Base-by-base conservation (phyloP, 1,140 invertebrate species). In the Zaprionus lachaisei region DNA sequence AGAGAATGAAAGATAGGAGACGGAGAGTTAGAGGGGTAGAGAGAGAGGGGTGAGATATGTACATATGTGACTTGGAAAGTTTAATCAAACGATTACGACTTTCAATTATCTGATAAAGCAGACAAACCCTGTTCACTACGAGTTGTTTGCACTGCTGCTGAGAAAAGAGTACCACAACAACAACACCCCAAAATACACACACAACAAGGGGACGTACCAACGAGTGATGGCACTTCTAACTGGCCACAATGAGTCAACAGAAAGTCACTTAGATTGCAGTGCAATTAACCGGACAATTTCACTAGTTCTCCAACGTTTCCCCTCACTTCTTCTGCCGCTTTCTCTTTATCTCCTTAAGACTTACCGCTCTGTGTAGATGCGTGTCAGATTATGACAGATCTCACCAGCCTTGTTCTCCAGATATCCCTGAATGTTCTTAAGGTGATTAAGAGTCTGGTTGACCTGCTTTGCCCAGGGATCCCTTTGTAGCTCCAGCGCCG, bases 391-490 rank as follows among this genome's bases (percentile, higher is more conserved):
- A 77, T 95, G 93, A 66, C 95, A 95, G 64, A 96, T 96, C 68
- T 95, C 94, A n/a, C 94, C 94, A 5, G 95, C 95, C 83, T 96
- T 95, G 80, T 95, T 96, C 80, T 96, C 95, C 41, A 97, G 94
- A 84, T 96, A 96, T 81, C 95, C 96, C 83, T 97, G 96, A 34
- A 96, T 95, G 4, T 94, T 96, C 76, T 96, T 95, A 17, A 97
- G 94, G 86, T 96, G 96, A 44, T 95, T 94, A 4, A 96, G 92
- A 0, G 96, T 96, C 71, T 96, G 95, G 86, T 97, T 96, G 15
- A 96, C 94, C 76, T 92, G 91, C 63, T 92, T 91, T n/a, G 89
- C 84, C 92, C 92, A 93, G 51, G 96, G 96, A 72, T 94, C 94
- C 63, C 96, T 80, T 77, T 96, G 95, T 17, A 97, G 93, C 75